phyloP scores from a whole-genome alignment of 2,113 vertebrate species.

The Daubentonia madagascariensis region DNA sequence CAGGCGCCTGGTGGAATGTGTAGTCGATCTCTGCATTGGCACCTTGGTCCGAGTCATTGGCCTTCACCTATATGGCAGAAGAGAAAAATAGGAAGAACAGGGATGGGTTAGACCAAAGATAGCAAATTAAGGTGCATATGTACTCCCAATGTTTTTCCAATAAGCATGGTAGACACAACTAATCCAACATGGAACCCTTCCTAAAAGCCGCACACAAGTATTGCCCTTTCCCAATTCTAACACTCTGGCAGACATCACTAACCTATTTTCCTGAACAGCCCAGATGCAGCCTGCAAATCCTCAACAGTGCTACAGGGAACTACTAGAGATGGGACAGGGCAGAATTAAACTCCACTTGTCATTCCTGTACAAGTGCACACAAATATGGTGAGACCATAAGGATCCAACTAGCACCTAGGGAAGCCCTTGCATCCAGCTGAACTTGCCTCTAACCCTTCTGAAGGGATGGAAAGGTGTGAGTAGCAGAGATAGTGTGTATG shows the following conservation, averaged over 20 bases:
- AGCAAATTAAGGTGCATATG: not conserved
- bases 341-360: not conserved
- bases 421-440: not conserved
- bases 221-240: not conserved
- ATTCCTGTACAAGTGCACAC: not conserved
- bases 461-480: not conserved
- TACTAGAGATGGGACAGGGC: not conserved
- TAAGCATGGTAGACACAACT: not conserved
- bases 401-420: not conserved
- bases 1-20: constrained; percentile 91
- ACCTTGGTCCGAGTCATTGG: constrained; percentile 94
- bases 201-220: not conserved
- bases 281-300: not conserved
- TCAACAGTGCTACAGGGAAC: not conserved
- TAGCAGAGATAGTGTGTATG: not conserved
- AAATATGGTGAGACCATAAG: not conserved
- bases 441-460: not conserved
- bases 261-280: not conserved
- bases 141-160: not conserved
- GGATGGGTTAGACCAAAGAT: not conserved
- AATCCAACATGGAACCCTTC: not conserved
- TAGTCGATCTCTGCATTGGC: constrained; percentile 95
- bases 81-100: not conserved
- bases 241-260: not conserved
- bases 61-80: constrained; percentile 88